Evolutionary conservation across 2,113 vertebrate species (phyloP).

Genomic region (Perccottus glenii): DNA sequence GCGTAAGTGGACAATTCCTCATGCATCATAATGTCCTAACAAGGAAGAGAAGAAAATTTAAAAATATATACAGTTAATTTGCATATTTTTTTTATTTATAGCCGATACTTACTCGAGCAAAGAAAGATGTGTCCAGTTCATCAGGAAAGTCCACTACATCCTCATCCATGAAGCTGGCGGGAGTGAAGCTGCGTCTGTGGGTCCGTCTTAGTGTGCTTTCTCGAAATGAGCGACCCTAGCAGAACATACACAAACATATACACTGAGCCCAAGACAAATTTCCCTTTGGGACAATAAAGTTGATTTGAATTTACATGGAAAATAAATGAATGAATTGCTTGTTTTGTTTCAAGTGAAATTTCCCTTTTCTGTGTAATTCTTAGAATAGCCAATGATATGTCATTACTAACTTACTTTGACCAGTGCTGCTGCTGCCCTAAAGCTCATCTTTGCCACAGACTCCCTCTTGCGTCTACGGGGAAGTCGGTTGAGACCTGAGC

Average conservation of each 20-base stretch:
- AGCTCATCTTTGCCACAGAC: slow-evolving; percentile 98
- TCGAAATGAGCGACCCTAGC: slow-evolving; percentile 88
- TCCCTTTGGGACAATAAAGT: background rate
- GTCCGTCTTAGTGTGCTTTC: slow-evolving; percentile 84
- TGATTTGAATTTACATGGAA: background rate
- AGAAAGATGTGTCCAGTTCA: slow-evolving; percentile 97
- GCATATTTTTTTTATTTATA: too few relatives aligned
- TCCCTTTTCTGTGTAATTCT: too few relatives aligned
- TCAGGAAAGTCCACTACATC: slow-evolving; percentile 92
- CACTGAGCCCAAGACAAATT: background rate
- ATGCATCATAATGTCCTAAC: slow-evolving; percentile 91
- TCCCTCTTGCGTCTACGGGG: slow-evolving; percentile 93
- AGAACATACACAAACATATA: background rate
- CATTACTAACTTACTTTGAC: slow-evolving; percentile 85
- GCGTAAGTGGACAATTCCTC: slow-evolving; percentile 93
- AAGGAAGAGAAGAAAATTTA: background rate
- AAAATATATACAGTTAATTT: too few relatives aligned
- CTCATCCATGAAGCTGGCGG: slow-evolving; percentile 94
- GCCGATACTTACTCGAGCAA: slow-evolving; percentile 85
- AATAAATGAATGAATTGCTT: too few relatives aligned
- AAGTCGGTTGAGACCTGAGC: slow-evolving; percentile 91
- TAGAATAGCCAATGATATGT: background rate
- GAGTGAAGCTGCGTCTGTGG: slow-evolving; percentile 93
- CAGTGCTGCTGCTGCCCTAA: slow-evolving; percentile 91
- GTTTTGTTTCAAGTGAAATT: too few relatives aligned